Conservation (phyloP, 2,888 invertebrate species). For the Mamestra brassicae region DNA sequence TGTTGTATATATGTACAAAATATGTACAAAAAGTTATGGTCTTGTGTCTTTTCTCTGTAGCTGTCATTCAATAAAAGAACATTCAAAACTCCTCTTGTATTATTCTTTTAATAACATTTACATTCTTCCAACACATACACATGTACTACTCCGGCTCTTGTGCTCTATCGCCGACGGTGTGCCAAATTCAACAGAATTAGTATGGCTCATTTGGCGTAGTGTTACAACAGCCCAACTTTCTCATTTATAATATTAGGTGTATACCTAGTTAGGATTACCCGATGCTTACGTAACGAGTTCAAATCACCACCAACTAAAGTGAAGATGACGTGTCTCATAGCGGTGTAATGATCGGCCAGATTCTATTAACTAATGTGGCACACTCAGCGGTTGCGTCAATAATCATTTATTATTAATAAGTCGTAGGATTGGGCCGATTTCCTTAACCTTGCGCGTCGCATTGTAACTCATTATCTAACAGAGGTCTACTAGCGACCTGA, state of each 20-base stretch:
- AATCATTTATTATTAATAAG: slow-evolving; percentile 18
- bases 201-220: neutral
- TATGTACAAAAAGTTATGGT: too few species aligned
- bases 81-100: too few species aligned
- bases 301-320: slow-evolving; percentile 43
- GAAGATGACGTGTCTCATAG: slow-evolving; percentile 33
- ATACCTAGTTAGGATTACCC: slow-evolving; percentile 28
- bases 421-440: slow-evolving; percentile 22
- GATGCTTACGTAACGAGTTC: slow-evolving; percentile 51
- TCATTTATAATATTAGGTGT: slow-evolving; percentile 14
- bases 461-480: slow-evolving; percentile 25
- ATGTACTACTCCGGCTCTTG: neutral
- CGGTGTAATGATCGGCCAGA: slow-evolving; percentile 29
- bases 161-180: neutral
- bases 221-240: slow-evolving; percentile 33
- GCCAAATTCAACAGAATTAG: neutral
- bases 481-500: neutral
- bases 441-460: slow-evolving; percentile 26
- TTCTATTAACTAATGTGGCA: slow-evolving; percentile 58
- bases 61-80: too few species aligned
- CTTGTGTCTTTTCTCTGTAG: too few species aligned
- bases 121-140: too few species aligned
- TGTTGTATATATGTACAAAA: too few species aligned
- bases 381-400: slow-evolving; percentile 40
- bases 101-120: too few species aligned